phyloP scores from a whole-genome alignment of 37 sponge, comb jelly and placozoan species.

The Chondrosia reniformis region DNA sequence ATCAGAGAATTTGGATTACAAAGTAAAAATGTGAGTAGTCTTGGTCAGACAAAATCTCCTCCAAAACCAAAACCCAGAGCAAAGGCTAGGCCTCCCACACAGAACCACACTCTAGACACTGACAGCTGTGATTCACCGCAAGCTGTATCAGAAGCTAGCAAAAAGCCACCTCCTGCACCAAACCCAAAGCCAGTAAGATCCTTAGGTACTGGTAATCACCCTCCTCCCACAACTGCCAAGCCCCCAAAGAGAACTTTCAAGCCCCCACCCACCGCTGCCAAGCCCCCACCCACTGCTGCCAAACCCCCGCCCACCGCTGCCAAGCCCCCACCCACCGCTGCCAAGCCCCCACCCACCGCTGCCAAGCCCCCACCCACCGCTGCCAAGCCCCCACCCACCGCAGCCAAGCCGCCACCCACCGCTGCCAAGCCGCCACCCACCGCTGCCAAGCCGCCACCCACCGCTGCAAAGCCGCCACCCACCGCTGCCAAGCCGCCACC shows the following conservation, averaged over 20 bases:
- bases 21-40: too few relatives aligned
- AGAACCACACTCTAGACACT: not conserved
- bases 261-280: not conserved
- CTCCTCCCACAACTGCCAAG: not conserved
- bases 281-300: not conserved
- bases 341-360: not conserved
- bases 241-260: not conserved
- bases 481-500: not conserved
- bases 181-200: constrained; percentile 5
- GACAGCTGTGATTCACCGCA: not conserved
- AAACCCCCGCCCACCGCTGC: not conserved
- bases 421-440: constrained; percentile 2
- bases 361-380: not conserved
- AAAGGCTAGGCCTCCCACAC: not conserved
- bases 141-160: not conserved
- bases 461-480: not conserved
- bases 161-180: not conserved
- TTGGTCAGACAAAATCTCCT: too few relatives aligned
- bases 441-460: not conserved
- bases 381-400: not conserved
- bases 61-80: too few relatives aligned
- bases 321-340: not conserved
- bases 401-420: not conserved
- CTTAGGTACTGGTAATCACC: not conserved
- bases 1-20: too few relatives aligned